Evolutionary conservation across 2,797 vertebrate genomes (phyloP).

Genomic region (Hirundo rustica): DNA sequence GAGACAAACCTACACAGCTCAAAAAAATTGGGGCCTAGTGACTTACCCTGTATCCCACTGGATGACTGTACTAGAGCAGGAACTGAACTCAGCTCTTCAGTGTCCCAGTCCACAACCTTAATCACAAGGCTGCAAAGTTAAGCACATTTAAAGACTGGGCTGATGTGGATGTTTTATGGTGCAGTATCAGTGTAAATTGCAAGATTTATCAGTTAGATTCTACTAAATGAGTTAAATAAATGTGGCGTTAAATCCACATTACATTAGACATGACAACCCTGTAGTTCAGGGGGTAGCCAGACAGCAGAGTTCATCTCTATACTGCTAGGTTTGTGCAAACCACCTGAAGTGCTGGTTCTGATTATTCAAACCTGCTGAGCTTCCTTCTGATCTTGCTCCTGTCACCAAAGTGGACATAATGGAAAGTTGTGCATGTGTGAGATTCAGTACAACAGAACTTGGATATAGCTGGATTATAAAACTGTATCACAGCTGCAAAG

Average conservation of each 20-base stretch:
- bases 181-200: constrained; percentile 28
- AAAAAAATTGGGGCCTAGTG: constrained; percentile 46
- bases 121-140: constrained; percentile 68
- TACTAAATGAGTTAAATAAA: not conserved
- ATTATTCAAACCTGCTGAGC: not conserved
- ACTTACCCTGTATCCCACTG: constrained; percentile 60
- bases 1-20: constrained; percentile 37
- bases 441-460: not conserved
- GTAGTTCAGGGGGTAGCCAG: not conserved
- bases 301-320: not conserved
- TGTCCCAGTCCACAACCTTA: constrained; percentile 67
- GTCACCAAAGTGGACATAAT: not conserved
- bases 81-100: constrained; percentile 66
- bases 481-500: not conserved
- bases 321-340: not conserved
- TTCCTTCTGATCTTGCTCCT: not conserved
- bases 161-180: not conserved
- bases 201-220: constrained; percentile 18
- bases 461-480: not conserved
- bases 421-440: not conserved
- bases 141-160: constrained; percentile 66
- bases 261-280: not conserved
- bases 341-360: not conserved
- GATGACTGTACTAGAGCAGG: constrained; percentile 61
- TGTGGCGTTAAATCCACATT: not conserved